These are phyloP conservation scores for Isurus oxyrinchus DNA, from an alignment of 2,113 vertebrate genomes.

Conservation along the genomic window DNA sequence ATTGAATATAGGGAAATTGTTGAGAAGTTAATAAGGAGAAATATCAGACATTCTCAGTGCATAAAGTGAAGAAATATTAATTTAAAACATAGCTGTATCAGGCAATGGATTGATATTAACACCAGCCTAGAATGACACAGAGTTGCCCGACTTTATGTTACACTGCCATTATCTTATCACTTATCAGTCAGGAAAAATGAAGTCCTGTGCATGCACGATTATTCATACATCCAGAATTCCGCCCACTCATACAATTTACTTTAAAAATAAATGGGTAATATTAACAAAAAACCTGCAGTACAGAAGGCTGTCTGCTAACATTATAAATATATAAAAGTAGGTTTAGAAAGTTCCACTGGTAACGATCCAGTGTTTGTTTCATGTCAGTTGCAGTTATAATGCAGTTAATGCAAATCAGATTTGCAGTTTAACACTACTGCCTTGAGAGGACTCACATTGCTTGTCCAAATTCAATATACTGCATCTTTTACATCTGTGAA, in stretches of 20 bases:
- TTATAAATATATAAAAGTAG: not conserved
- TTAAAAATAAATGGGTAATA: not conserved
- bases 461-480: not conserved
- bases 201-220: not conserved
- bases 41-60: not conserved
- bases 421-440: not conserved
- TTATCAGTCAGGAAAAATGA: not conserved
- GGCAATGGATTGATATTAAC: not conserved
- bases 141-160: not conserved
- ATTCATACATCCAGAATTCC: not conserved
- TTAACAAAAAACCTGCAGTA: not conserved
- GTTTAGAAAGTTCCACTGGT: not conserved
- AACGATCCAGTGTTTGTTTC: not conserved
- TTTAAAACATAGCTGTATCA: not conserved
- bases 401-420: not conserved
- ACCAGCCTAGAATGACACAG: not conserved
- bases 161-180: not conserved
- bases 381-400: not conserved
- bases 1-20: not conserved
- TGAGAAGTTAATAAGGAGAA: not conserved
- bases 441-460: not conserved
- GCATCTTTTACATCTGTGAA: not conserved
- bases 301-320: not conserved
- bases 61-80: conserved; percentile 21
- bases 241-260: not conserved